Evolutionary conservation across 1,140 invertebrate genomes (phyloP).

Genomic region (Cataglyphis hispanica): DNA sequence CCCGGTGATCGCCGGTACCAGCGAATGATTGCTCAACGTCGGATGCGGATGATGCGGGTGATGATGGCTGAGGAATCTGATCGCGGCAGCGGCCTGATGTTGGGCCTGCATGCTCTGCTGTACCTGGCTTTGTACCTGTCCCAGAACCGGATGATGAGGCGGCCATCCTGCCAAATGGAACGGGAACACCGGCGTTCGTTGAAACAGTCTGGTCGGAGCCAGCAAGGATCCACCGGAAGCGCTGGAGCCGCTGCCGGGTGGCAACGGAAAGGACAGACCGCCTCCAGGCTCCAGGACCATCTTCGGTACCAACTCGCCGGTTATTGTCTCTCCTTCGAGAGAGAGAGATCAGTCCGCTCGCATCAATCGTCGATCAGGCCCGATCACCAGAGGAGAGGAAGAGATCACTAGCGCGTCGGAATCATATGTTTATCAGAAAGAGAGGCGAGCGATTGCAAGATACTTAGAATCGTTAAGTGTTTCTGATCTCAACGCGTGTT

Average conservation of each 20-base stretch:
- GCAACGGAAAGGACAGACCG: constrained; percentile 85
- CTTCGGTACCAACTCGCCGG: constrained; percentile 84
- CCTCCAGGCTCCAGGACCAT: constrained; percentile 86
- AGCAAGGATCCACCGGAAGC: constrained; percentile 82
- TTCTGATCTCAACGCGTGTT: constrained; percentile 8
- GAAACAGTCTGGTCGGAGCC: constrained; percentile 82
- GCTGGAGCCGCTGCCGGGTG: constrained; percentile 82
- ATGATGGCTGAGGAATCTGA: constrained; percentile 83
- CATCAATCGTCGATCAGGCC: constrained; percentile 57
- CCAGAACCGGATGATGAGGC: constrained; percentile 84
- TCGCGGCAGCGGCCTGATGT: constrained; percentile 83
- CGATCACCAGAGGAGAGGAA: constrained; percentile 20
- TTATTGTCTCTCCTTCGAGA: constrained; percentile 56
- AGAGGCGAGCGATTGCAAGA: background rate
- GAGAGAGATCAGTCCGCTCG: constrained; percentile 67
- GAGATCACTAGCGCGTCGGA: constrained; percentile 4
- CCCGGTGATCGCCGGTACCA: constrained; percentile 81
- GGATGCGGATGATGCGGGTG: constrained; percentile 84
- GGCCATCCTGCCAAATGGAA: constrained; percentile 85
- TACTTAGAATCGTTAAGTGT: background rate
- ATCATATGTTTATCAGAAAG: constrained; percentile 10
- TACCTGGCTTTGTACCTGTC: constrained; percentile 84
- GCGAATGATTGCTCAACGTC: constrained; percentile 81
- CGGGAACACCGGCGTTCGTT: constrained; percentile 85
- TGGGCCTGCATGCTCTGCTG: constrained; percentile 84